Evolutionary conservation across 2,113 vertebrate genomes (phyloP), one percentile per base, ranked within the genome.

Genomic region (Bujurquina vittata): DNA sequence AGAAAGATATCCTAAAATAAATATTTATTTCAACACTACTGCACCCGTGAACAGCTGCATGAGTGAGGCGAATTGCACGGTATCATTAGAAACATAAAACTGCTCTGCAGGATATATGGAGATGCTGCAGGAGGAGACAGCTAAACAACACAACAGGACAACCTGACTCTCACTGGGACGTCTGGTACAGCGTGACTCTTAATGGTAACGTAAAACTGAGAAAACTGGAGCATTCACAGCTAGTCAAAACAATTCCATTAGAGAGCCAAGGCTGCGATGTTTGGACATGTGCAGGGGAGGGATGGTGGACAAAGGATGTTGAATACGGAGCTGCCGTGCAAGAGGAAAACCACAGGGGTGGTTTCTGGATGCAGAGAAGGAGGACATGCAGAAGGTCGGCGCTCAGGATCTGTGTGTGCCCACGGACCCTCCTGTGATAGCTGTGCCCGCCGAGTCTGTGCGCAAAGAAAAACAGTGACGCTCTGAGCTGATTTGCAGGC

Each of bases 391-490:
- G 37, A 63, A 14, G 61, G 33, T 7, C 22, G 35, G n/a, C 40
- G 40, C 5, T 22, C 5, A 69, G 22, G 35, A 33, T 33, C 35
- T 10, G 35, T 37, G 35, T 37, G 37, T 40, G 37, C 37, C 10
- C 10, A 3, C 0, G 35, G 35, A 37, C 7, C 35, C 35, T 37
- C 35, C 35, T 37, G 35, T 10, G 35, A 37, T 6, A 9, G 35
- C 35, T 37, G 35, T 8, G 3, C 35, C 35, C 35, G 9, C 35
- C 35, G 35, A 37, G 35, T 37, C 35, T 37, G 35, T 10, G 35
- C 26, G 52, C 52, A 52, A 72, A 72, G 43, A 72, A 52, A 69
- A 69, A 69, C 49, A 69, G 43, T 72, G 43, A 72, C 52, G 43
- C 12, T 46, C 43, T 52, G 20, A 72, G 65, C 65, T 72, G 65